phyloP scores from a whole-genome alignment of 2,888 invertebrate species.

The Mythimna vitellina region DNA sequence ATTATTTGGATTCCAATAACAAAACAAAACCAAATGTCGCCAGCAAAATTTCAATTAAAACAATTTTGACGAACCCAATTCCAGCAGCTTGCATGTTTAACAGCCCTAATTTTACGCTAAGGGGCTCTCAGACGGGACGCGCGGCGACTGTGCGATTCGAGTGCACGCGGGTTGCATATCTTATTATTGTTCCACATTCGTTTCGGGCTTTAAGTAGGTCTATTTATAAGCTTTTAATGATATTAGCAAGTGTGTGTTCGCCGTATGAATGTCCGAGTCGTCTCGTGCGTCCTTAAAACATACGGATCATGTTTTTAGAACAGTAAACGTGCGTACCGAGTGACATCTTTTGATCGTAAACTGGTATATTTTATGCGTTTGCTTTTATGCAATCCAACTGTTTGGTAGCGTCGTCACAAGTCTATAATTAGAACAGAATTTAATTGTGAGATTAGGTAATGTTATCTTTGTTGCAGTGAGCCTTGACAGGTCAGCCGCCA shows the following conservation, averaged over 20 bases:
- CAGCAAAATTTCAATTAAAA: slow-evolving; percentile 55
- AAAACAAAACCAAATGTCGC: slow-evolving; percentile 36
- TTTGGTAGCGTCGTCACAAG: slow-evolving; percentile 6
- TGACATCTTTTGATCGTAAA: slow-evolving; percentile 54
- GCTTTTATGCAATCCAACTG: slow-evolving; percentile 35
- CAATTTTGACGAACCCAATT: slow-evolving; percentile 47
- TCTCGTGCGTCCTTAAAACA: slow-evolving; percentile 66
- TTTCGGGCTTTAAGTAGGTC: slow-evolving; percentile 57
- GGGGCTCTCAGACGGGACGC: slow-evolving; percentile 61
- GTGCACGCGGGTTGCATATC: slow-evolving; percentile 65
- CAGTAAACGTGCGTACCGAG: slow-evolving; percentile 52
- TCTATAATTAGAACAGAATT: slow-evolving; percentile 33
- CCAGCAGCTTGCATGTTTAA: slow-evolving; percentile 38
- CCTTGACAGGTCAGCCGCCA: not conserved
- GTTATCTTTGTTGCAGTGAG: too few species aligned
- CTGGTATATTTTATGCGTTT: slow-evolving; percentile 45
- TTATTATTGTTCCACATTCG: slow-evolving; percentile 59
- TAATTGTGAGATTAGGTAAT: not conserved
- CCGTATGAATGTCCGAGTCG: slow-evolving; percentile 63
- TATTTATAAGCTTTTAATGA: slow-evolving; percentile 75
- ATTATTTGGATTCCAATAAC: slow-evolving; percentile 22
- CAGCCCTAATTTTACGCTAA: slow-evolving; percentile 63
- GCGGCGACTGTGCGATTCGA: slow-evolving; percentile 64
- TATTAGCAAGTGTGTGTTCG: slow-evolving; percentile 68
- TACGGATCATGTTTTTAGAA: slow-evolving; percentile 47